A percentile compares a stretch with the other conserved stretches of the same genome.
phyloP scores from a whole-genome alignment of 2,797 vertebrate genomes.

The Carapus acus region DNA sequence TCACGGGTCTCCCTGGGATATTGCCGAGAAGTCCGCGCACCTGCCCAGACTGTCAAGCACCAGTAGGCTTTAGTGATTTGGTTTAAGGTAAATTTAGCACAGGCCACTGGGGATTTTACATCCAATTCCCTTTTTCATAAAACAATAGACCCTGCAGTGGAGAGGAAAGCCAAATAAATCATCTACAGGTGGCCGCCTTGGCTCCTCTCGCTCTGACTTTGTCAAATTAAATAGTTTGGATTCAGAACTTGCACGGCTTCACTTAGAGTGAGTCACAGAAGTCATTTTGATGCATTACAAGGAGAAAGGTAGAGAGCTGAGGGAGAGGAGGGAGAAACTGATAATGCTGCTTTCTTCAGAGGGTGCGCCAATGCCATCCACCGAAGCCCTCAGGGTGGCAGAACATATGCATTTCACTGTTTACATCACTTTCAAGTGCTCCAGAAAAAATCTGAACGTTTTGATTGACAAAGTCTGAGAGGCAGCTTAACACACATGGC shows the following conservation, averaged over 20 bases:
- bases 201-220: conserved; percentile 48
- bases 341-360: too few relatives aligned
- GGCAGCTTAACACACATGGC: not conserved
- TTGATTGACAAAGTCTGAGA: not conserved
- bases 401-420: too few relatives aligned
- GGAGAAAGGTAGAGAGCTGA: not conserved
- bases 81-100: conserved; percentile 74
- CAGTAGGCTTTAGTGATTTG: conserved; percentile 71
- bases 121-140: conserved; percentile 67
- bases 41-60: conserved; percentile 72
- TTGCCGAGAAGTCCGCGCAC: conserved; percentile 57
- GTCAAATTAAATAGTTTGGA: conserved; percentile 61
- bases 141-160: conserved; percentile 58
- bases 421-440: too few relatives aligned
- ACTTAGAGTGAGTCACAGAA: conserved; percentile 12
- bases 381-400: too few relatives aligned
- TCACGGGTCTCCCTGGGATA: conserved; percentile 55
- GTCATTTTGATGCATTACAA: conserved; percentile 22
- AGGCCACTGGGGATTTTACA: conserved; percentile 63
- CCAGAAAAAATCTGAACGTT: not conserved
- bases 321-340: not conserved
- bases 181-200: conserved; percentile 57
- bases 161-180: conserved; percentile 56
- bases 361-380: too few relatives aligned
- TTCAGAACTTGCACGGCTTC: conserved; percentile 32